Evolutionary conservation across 2,888 invertebrate genomes (phyloP).

Genomic region (Melangyna quadrimaculata): DNA sequence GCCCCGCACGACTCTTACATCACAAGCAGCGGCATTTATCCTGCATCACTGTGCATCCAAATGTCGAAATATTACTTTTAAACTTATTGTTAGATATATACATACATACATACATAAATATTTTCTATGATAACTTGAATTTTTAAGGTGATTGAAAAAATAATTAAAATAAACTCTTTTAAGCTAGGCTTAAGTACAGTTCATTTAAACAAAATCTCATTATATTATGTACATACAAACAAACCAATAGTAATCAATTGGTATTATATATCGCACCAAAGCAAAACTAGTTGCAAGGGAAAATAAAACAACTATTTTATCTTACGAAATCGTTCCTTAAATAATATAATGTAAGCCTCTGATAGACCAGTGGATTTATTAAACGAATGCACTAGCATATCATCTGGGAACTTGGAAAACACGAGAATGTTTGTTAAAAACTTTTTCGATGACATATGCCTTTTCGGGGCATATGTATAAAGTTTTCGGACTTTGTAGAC

Average conservation of each 20-base stretch:
- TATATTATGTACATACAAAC: conserved; percentile 10
- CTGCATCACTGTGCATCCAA: conserved; percentile 3
- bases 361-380: neutral
- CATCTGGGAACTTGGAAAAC: too few species aligned
- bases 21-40: conserved; percentile 6
- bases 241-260: neutral
- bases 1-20: neutral
- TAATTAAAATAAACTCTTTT: conserved; percentile 6
- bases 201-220: conserved; percentile 6
- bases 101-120: conserved; percentile 8
- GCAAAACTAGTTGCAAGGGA: neutral
- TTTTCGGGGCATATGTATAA: too few species aligned
- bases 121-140: conserved; percentile 77
- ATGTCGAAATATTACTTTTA: conserved; percentile 24
- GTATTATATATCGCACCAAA: conserved; percentile 3
- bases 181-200: neutral
- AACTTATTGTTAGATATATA: conserved; percentile 24
- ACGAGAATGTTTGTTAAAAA: too few species aligned
- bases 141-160: conserved; percentile 73
- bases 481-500: too few species aligned
- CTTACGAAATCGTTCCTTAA: neutral
- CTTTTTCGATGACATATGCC: too few species aligned
- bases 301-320: conserved; percentile 14
- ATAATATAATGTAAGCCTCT: neutral
- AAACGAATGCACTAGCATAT: neutral